Evolutionary conservation across 2,888 invertebrate genomes (phyloP).

Genomic region (Andrena haemorrhoa): DNA sequence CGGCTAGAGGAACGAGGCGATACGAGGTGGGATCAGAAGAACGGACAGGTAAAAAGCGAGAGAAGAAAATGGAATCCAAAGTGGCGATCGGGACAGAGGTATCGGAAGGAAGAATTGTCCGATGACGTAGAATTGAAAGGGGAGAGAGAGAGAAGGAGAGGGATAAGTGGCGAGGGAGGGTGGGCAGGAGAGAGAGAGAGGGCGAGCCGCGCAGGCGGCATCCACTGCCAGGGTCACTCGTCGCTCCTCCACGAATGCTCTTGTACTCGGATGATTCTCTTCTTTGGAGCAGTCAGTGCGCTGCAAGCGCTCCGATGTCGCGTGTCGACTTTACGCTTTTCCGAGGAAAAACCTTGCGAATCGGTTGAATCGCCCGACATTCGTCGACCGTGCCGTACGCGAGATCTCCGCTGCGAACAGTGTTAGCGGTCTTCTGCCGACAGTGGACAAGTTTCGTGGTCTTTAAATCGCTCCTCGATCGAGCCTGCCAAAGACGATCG

Average conservation of each 20-base stretch:
- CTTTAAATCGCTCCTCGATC: not conserved
- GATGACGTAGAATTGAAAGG: not conserved
- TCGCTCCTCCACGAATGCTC: slow-evolving; percentile 60
- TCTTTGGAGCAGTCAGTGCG: slow-evolving; percentile 71
- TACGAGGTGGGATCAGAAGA: not conserved
- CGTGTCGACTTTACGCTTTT: slow-evolving; percentile 59
- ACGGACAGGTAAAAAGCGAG: not conserved
- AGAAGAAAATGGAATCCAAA: not conserved
- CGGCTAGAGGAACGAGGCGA: not conserved
- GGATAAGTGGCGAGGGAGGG: not conserved
- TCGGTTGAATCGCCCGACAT: not conserved
- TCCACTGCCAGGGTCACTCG: slow-evolving; percentile 84
- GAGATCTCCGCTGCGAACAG: not conserved
- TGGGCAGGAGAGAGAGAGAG: slow-evolving; percentile 8
- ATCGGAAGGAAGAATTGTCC: slow-evolving; percentile 4
- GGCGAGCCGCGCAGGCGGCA: slow-evolving; percentile 82
- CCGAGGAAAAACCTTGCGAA: not conserved
- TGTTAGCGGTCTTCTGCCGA: not conserved
- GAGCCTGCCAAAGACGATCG: not conserved
- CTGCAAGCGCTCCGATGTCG: slow-evolving; percentile 71
- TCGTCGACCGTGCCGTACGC: not conserved
- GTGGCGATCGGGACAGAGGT: not conserved
- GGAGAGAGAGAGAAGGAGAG: not conserved
- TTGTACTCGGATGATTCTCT: slow-evolving; percentile 60
- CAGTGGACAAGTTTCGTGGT: too few relatives aligned